Conservation (phyloP, 2,797 vertebrate species). For the Schizothorax lantsangensis region DNA sequence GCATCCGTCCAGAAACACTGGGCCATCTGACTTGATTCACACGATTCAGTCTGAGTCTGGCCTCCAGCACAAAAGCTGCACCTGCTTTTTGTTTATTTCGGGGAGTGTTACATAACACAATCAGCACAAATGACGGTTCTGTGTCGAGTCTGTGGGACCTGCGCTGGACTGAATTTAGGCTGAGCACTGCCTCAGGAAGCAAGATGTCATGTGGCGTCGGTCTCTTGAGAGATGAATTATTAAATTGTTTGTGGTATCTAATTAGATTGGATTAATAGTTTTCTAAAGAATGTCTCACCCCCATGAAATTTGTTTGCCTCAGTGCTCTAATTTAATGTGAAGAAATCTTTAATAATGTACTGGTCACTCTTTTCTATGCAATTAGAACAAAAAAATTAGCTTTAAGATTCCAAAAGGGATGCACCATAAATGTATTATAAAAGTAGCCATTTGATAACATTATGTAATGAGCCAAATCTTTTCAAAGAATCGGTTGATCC, state of each 20-base stretch:
- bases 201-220: background rate
- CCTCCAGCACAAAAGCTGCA: background rate
- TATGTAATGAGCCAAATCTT: background rate
- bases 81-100: constrained; percentile 20
- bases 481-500: background rate
- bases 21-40: background rate
- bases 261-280: constrained; percentile 40
- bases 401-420: background rate
- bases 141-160: background rate
- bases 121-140: background rate
- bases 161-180: constrained; percentile 23
- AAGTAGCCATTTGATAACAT: background rate
- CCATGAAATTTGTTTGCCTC: constrained; percentile 21
- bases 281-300: constrained; percentile 15
- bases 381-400: background rate
- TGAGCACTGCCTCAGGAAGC: constrained; percentile 24
- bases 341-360: background rate
- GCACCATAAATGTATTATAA: background rate
- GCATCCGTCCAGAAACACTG: constrained; percentile 15
- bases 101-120: background rate
- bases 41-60: background rate
- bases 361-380: background rate
- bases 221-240: constrained; percentile 42
- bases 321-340: background rate
- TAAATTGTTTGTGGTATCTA: constrained; percentile 46